Percentiles rank a stretch among this genome's conserved stretches.
Evolutionary conservation across 2,113 vertebrate species (phyloP).

Genomic region (Dipodomys merriami): DNA sequence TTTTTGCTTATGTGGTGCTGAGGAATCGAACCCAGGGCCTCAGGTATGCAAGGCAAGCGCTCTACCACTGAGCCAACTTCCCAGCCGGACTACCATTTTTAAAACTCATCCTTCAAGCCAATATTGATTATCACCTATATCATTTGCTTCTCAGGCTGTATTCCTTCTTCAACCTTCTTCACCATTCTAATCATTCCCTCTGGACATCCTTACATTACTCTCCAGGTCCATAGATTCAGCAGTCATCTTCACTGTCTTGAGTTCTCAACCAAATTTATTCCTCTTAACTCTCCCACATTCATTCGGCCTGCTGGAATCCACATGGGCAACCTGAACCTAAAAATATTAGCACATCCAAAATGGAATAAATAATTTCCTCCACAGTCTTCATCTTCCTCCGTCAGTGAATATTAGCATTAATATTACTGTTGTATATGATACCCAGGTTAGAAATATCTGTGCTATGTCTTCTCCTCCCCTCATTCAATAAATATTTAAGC

Average conservation of each 20-base stretch:
- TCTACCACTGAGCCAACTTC: no score
- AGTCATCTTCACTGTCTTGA: background rate
- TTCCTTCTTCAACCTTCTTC: background rate
- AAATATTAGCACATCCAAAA: background rate
- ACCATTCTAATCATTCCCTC: background rate
- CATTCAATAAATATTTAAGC: background rate
- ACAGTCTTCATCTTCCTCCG: background rate
- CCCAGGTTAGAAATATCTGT: constrained; percentile 1
- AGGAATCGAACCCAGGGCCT: no score
- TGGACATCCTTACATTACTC: background rate
- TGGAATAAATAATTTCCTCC: background rate
- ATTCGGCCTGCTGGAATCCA: background rate
- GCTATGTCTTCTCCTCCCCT: background rate
- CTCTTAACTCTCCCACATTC: background rate
- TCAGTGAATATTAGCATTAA: background rate
- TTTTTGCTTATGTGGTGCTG: no score
- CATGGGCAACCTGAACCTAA: background rate
- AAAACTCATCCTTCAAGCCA: background rate
- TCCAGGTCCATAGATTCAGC: background rate
- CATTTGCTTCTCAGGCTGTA: background rate
- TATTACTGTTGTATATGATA: background rate
- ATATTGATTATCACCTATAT: background rate
- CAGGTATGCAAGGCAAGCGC: no score
- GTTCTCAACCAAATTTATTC: background rate
- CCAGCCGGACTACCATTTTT: background rate